Base-by-base conservation (phyloP, 1,140 invertebrate species). In the Ceratosolen fusciceps region DNA sequence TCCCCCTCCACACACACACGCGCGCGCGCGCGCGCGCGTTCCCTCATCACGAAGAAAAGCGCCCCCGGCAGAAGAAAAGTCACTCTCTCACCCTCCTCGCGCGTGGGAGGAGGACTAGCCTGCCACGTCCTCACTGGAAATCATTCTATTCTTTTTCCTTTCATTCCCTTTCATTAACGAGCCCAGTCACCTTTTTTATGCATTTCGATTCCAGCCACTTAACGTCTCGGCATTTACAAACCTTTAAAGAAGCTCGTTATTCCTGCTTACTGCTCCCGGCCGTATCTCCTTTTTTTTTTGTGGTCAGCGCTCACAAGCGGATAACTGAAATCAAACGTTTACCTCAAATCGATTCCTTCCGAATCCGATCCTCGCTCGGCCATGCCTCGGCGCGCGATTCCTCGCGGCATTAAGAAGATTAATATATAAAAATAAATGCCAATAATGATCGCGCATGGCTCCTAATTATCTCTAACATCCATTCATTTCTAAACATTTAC, bases 111-210 rank as follows among this genome's bases (percentile, higher is more conserved):
- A 70, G 76, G 76, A 72, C n/a, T 52, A 77, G 9, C 68, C n/a
- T n/a, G n/a, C 19, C 54, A 73, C 39, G 70, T 72, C 39, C 67
- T n/a, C n/a, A 47, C 54, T 49, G 68, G 37, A 72, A 71, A 72
- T 34, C 24, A 4, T n/a, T n/a, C n/a, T n/a, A n/a, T n/a, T n/a
- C n/a, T n/a, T n/a, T n/a, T n/a, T n/a, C n/a, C n/a, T n/a, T n/a
- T n/a, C n/a, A n/a, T n/a, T n/a, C n/a, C n/a, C n/a, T 16, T 60
- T 71, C 62, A 49, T 67, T 70, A 70, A 70, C 74, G 76, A 70
- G 62, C 14, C n/a, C 5, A 68, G 52, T 71, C 65, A 56, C n/a
- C n/a, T n/a, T 56, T 78, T 78, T 72, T 72, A 16, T n/a, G 14
- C 14, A 7, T 19, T 10, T 65, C 16, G 19, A 7, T 8, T 65